Evolutionary conservation across 2,797 vertebrate genomes (phyloP), one percentile per base, ranked within the genome.

Genomic region (Xiphophorus birchmanni): DNA sequence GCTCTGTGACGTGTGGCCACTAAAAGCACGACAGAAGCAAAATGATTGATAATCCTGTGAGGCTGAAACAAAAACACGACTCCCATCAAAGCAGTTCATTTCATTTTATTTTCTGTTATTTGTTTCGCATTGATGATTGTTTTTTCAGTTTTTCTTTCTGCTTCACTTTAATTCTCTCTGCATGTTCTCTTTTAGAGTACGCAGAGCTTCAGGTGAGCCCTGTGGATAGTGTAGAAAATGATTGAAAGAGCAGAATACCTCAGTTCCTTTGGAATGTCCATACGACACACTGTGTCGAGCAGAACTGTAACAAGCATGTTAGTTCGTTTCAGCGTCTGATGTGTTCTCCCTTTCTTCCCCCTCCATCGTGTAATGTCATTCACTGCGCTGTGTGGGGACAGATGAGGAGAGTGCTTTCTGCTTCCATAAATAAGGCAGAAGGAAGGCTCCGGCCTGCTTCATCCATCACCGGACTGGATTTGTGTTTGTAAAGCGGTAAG

Each of bases 371-470:
- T 90, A 91, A 92, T 87, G 79, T 86, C 89, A 87, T 93, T 92
- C 89, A 90, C 87, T 76, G 88, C 54, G 47, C 83, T 29, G 77
- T 90, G 88, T 82, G 89, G 32, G 76, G 84, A 90, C 80, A 84
- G 88, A 91, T 6, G 74, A 80, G 75, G 88, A 89, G 89, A 89
- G 90, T 15, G 82, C 87, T 82, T 90, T 93, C 90, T 88, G 88
- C 88, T 90, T 85, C 87, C 93, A 94, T 95, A 95, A 95, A 94
- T 94, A 94, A 94, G 80, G 11, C 81, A 9, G 87, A 85, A 89
- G 90, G 87, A 76, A 85, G 84, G 75, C 87, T 91, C 86, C 75
- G 42, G 92, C 90, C 94, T 95, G 94, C 91, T 95, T 88, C 93
- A 93, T 94, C 94, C 94, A 95, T 95, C 94, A 95, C 87, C 21